Percentiles rank a stretch among this genome's conserved stretches.
phyloP scores from a whole-genome alignment of 2,113 vertebrate genomes.

The Vulpes ferrilata region DNA sequence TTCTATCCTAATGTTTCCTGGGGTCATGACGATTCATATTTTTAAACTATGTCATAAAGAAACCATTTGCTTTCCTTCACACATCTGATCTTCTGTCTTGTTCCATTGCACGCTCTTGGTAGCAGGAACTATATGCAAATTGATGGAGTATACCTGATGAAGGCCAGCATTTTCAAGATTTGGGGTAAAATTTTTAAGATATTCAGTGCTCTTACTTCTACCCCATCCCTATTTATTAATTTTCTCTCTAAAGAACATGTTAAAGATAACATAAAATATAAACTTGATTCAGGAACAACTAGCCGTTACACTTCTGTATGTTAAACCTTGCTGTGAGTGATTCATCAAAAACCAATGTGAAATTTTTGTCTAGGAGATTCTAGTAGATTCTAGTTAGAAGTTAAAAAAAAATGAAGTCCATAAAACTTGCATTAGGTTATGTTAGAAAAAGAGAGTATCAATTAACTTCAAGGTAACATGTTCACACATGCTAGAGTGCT shows the following conservation, averaged over 20 bases:
- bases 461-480: not conserved
- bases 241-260: not conserved
- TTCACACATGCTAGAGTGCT: not conserved
- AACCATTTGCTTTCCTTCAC: not conserved
- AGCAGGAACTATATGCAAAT: not conserved
- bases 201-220: not conserved
- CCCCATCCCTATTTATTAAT: not conserved
- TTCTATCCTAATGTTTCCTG: not conserved
- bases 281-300: not conserved
- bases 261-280: not conserved
- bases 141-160: not conserved
- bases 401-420: not conserved
- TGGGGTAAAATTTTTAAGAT: not conserved
- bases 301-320: not conserved
- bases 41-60: constrained; percentile 4
- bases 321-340: constrained; percentile 2
- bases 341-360: not conserved
- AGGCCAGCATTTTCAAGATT: not conserved
- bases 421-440: not conserved
- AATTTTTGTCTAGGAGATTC: constrained; percentile 47
- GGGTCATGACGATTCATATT: not conserved
- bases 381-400: not conserved
- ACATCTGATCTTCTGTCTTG: not conserved
- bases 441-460: not conserved
- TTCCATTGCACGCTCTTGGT: not conserved